Conservation (phyloP, 1,140 invertebrate species). For the Conus betulinus region DNA sequence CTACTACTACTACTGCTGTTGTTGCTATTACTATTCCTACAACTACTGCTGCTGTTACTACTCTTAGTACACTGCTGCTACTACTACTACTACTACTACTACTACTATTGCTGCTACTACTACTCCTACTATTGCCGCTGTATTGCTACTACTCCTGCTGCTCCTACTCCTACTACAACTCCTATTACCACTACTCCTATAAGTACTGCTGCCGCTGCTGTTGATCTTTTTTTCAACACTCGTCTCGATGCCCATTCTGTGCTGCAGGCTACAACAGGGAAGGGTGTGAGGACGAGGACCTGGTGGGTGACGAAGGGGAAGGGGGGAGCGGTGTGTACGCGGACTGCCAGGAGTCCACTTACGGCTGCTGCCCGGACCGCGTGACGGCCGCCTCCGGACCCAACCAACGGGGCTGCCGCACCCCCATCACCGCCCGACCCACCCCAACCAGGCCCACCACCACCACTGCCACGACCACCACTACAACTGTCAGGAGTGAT, state of each 20-base stretch:
- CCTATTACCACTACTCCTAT: no score
- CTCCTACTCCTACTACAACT: no score
- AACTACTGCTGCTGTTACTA: no score
- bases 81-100: no score
- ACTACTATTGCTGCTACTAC: no score
- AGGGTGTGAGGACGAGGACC: constrained; percentile 66
- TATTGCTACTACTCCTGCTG: no score
- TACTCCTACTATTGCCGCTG: no score
- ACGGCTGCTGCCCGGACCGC: constrained; percentile 70
- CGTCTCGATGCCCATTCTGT: background rate
- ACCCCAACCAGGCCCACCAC: background rate
- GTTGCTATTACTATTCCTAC: no score
- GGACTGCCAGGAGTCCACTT: constrained; percentile 59
- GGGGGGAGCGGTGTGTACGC: constrained; percentile 46
- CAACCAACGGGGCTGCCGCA: constrained; percentile 45
- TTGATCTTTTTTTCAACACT: background rate
- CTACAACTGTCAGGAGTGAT: background rate
- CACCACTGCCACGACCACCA: background rate
- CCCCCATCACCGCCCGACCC: background rate
- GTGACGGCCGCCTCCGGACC: constrained; percentile 65
- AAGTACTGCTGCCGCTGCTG: no score
- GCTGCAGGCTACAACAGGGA: constrained; percentile 79
- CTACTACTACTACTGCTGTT: no score
- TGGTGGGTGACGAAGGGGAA: background rate
- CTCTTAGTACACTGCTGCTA: no score